phyloP scores from a whole-genome alignment of 64 coral and sea anemone genomes.

The Stichodactyla mertensii region DNA sequence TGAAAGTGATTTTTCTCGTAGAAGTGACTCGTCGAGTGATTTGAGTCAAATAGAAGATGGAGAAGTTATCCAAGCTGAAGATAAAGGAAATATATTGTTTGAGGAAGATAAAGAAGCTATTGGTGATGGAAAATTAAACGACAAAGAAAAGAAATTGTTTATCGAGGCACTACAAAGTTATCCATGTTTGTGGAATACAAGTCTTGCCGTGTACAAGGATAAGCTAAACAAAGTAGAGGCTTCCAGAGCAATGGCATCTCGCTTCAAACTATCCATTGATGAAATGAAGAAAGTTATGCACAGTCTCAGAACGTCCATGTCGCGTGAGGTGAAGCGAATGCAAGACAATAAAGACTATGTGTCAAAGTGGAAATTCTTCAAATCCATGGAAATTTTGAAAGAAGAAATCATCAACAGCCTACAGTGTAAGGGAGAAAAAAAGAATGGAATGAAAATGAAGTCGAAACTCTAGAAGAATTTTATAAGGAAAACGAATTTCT shows the following conservation, averaged over 20 bases:
- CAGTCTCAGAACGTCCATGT: slow-evolving; percentile 13
- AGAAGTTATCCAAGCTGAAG: no score
- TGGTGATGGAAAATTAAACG: no score
- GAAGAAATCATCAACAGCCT: slow-evolving; percentile 25
- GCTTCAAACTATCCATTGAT: not conserved
- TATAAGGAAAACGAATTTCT: slow-evolving; percentile 24
- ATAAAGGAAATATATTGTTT: no score
- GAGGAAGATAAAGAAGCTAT: no score
- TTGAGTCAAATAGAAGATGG: no score
- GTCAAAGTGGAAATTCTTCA: slow-evolving; percentile 32
- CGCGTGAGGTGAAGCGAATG: not conserved
- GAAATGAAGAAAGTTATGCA: not conserved
- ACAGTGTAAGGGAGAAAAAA: slow-evolving; percentile 18
- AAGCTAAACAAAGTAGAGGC: not conserved
- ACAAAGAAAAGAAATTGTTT: no score
- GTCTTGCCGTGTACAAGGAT: no score
- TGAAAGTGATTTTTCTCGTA: no score
- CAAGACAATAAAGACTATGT: slow-evolving; percentile 1
- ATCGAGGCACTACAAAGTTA: no score
- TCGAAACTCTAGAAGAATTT: slow-evolving; percentile 26
- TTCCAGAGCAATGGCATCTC: not conserved
- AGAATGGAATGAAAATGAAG: slow-evolving; percentile 13
- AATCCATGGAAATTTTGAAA: slow-evolving; percentile 7
- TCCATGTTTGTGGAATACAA: no score
- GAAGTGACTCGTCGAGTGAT: no score